Evolutionary conservation across 2,113 vertebrate genomes (phyloP).

Genomic region (Grammomys dolichurus): DNA sequence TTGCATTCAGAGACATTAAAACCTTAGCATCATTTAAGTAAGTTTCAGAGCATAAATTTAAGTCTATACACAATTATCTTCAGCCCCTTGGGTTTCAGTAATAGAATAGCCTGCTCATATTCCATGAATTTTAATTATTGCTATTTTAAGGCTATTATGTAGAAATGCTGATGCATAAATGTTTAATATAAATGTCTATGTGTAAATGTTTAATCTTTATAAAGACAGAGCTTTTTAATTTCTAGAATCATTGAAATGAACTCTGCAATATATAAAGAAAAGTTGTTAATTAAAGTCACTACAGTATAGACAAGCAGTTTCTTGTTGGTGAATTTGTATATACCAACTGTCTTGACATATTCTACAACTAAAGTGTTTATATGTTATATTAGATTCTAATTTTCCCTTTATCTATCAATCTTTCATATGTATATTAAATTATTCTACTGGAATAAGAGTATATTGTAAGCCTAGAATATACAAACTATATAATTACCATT

Average conservation of each 20-base stretch:
- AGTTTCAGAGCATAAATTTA: neutral
- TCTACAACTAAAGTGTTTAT: neutral
- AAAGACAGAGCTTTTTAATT: neutral
- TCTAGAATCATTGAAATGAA: neutral
- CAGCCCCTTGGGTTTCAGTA: neutral
- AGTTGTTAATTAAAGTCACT: neutral
- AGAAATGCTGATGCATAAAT: neutral
- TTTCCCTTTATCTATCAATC: neutral
- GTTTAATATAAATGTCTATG: neutral
- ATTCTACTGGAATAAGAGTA: neutral
- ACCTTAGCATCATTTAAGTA: neutral
- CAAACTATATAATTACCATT: neutral
- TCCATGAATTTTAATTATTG: neutral
- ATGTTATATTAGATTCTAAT: slow-evolving; percentile 2
- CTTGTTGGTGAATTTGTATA: neutral
- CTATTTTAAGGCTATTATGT: slow-evolving; percentile 12
- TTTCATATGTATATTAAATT: neutral
- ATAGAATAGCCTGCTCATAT: neutral
- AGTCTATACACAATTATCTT: neutral
- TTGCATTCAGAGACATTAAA: slow-evolving; percentile 27
- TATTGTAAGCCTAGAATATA: neutral
- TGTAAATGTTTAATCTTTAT: neutral
- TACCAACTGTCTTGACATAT: neutral
- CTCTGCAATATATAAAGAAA: neutral
- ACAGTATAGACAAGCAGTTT: neutral